Conservation (phyloP, 1,140 invertebrate species). For the Colletes gigas region DNA sequence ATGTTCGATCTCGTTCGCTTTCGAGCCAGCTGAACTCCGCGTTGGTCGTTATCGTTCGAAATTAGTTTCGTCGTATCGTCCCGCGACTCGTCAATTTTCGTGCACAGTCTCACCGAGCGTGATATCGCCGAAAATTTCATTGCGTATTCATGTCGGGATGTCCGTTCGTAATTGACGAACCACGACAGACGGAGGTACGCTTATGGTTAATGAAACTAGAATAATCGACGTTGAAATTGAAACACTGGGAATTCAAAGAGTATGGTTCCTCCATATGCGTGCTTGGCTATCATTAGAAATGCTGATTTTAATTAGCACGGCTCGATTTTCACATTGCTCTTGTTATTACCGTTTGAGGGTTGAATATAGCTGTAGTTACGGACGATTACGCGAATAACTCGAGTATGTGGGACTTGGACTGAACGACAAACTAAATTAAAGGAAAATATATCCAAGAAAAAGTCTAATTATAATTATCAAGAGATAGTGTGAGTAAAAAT, state of each 20-base stretch:
- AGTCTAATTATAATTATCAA: too few species aligned
- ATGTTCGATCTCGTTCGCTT: background rate
- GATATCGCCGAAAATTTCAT: conserved; percentile 13
- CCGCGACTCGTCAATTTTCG: background rate
- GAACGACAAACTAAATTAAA: too few species aligned
- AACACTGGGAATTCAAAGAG: background rate
- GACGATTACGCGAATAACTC: too few species aligned
- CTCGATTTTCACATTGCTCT: background rate
- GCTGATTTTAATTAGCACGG: background rate
- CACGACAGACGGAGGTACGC: background rate
- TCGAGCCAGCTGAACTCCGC: background rate
- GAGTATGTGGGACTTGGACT: too few species aligned
- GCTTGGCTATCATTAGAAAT: background rate
- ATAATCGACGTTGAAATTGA: background rate
- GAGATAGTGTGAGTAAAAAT: too few species aligned
- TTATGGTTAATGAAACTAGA: background rate
- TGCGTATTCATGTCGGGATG: background rate
- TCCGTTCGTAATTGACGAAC: conserved; percentile 6
- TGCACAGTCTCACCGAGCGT: background rate
- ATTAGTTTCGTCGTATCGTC: conserved; percentile 9
- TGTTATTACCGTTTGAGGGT: too few species aligned
- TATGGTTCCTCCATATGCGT: too few species aligned
- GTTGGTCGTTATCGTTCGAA: background rate
- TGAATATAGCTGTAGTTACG: too few species aligned
- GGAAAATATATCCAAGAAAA: too few species aligned